Conservation (phyloP, 2,797 vertebrate genomes). For the Alosa sapidissima region DNA sequence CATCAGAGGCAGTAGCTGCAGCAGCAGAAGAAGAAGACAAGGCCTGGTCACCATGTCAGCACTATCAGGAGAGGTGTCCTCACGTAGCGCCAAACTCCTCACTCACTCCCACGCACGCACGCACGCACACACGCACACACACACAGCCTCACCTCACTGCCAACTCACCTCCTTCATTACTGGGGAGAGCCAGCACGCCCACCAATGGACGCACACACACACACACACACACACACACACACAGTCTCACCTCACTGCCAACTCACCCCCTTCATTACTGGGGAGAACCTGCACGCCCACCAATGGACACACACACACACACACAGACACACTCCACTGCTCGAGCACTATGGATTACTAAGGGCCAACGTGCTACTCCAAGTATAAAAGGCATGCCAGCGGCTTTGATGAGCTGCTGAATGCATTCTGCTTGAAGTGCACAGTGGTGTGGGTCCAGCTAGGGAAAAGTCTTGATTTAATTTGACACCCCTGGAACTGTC, state of each 20-base stretch:
- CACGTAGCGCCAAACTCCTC: neutral
- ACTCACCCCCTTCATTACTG: conserved; percentile 7
- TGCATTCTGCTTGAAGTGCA: conserved; percentile 24
- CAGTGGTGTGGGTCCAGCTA: neutral
- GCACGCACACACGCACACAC: neutral
- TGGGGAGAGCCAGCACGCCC: neutral
- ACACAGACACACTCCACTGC: neutral
- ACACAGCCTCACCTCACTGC: neutral
- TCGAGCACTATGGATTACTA: conserved; percentile 4
- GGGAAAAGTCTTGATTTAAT: neutral
- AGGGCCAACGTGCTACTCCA: neutral
- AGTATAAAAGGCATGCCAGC: conserved; percentile 16
- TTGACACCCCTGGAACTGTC: conserved; percentile 1
- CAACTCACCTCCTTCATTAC: conserved; percentile 3
- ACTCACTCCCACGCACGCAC: neutral
- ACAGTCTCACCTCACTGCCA: neutral
- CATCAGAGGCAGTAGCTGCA: neutral
- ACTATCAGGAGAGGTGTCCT: neutral
- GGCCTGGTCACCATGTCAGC: conserved; percentile 5
- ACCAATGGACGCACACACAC: neutral
- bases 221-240: conserved; percentile 7
- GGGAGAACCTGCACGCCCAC: neutral
- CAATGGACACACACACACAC: neutral
- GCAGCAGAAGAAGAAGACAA: neutral
- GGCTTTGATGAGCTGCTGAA: conserved; percentile 12